Percentiles rank a stretch among this genome's conserved stretches.
These are phyloP conservation scores for Eupithecia tripunctaria DNA, from an alignment of 2,888 invertebrate genomes.

Conservation along the genomic window DNA sequence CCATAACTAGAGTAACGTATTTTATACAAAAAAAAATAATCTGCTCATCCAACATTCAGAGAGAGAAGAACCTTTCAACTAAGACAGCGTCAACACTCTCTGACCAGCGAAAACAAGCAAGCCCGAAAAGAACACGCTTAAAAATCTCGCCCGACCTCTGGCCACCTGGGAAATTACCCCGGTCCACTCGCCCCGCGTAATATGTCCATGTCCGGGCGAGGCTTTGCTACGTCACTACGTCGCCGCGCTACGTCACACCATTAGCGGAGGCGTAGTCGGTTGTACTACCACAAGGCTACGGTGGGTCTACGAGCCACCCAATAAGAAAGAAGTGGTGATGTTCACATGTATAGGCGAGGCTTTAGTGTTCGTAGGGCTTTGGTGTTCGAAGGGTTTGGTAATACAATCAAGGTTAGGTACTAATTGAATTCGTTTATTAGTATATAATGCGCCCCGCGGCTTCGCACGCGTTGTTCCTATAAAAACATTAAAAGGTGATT, in stretches of 20 bases:
- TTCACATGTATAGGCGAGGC: neutral
- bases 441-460: too few species aligned
- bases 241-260: slow-evolving; percentile 1
- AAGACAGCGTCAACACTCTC: neutral
- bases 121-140: slow-evolving; percentile 20
- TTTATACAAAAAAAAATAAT: too few species aligned
- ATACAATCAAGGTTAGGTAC: too few species aligned
- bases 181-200: slow-evolving; percentile 48
- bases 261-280: neutral
- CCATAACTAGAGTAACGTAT: too few species aligned
- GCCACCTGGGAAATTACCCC: slow-evolving; percentile 65
- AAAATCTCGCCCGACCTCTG: slow-evolving; percentile 41
- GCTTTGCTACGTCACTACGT: slow-evolving; percentile 24
- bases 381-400: neutral
- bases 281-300: slow-evolving; percentile 16
- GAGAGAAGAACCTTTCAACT: neutral
- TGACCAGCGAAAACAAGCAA: slow-evolving; percentile 10
- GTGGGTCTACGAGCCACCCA: slow-evolving; percentile 21
- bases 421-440: too few species aligned
- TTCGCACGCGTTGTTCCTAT: too few species aligned
- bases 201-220: slow-evolving; percentile 58
- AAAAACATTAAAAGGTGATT: too few species aligned
- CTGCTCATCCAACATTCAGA: neutral
- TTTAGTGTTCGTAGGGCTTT: neutral
- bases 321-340: slow-evolving; percentile 10